Percentiles rank a stretch among this genome's conserved stretches.
These are phyloP conservation scores for Scelioninae gen. 1 DNA, from an alignment of 2,888 invertebrate genomes.

Conservation along the genomic window DNA sequence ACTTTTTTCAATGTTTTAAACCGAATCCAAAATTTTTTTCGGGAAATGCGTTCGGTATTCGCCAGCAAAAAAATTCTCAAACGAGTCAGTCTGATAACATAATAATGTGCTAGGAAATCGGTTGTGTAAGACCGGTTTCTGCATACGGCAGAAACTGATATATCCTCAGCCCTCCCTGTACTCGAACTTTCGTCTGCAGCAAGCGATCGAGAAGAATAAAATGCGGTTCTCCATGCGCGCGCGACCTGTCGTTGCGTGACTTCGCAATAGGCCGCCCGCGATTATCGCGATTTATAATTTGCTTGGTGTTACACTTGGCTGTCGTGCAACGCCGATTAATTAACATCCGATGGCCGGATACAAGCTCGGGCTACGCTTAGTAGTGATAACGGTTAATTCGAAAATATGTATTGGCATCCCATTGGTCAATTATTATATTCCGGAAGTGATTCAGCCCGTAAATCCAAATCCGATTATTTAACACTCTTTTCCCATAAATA, in stretches of 20 bases:
- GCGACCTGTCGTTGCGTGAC: slow-evolving; percentile 72
- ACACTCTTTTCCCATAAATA: too few relatives aligned
- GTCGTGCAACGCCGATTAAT: slow-evolving; percentile 64
- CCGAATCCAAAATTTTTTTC: too few relatives aligned
- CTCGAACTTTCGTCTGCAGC: slow-evolving; percentile 46
- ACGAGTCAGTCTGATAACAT: slow-evolving; percentile 45
- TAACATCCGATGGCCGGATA: slow-evolving; percentile 49
- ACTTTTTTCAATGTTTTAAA: too few relatives aligned
- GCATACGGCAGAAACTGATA: slow-evolving; percentile 46
- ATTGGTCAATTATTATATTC: not conserved
- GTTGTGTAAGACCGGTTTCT: slow-evolving; percentile 70
- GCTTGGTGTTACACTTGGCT: slow-evolving; percentile 49
- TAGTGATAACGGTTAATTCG: slow-evolving; percentile 23
- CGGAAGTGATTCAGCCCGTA: too few relatives aligned
- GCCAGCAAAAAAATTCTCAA: slow-evolving; percentile 2
- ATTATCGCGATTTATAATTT: slow-evolving; percentile 73
- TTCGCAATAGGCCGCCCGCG: slow-evolving; percentile 67
- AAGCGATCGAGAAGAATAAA: slow-evolving; percentile 58
- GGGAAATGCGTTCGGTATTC: too few relatives aligned
- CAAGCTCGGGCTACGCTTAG: slow-evolving; percentile 22
- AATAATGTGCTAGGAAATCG: slow-evolving; percentile 75
- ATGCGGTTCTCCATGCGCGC: slow-evolving; percentile 64
- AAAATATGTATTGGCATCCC: too few relatives aligned
- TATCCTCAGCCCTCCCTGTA: slow-evolving; percentile 47
- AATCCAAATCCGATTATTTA: too few relatives aligned